phyloP scores from a whole-genome alignment of 2,888 invertebrate genomes.

The Hypomecis atomaria region DNA sequence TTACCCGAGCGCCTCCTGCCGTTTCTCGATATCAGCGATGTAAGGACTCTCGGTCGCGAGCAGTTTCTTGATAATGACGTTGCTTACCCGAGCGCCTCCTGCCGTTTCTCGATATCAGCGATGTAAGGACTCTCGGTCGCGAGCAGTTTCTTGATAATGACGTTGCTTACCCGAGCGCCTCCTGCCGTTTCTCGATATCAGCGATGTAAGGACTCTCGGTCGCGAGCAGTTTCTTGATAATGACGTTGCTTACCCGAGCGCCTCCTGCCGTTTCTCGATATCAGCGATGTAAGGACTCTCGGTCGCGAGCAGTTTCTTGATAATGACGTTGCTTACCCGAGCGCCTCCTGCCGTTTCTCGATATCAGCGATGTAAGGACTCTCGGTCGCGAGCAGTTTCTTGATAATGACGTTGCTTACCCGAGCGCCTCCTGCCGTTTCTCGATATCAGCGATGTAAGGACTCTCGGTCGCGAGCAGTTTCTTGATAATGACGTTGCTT shows the following conservation, averaged over 20 bases:
- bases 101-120: constrained; percentile 92
- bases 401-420: constrained; percentile 83
- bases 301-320: constrained; percentile 91
- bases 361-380: constrained; percentile 94
- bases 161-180: constrained; percentile 90
- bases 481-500: constrained; percentile 79
- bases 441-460: constrained; percentile 94
- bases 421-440: constrained; percentile 92
- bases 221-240: constrained; percentile 90
- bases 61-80: constrained; percentile 86
- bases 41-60: constrained; percentile 94
- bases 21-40: constrained; percentile 92
- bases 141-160: constrained; percentile 88
- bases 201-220: constrained; percentile 93
- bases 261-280: constrained; percentile 93
- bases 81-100: constrained; percentile 92
- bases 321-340: constrained; percentile 86
- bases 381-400: constrained; percentile 93
- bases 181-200: constrained; percentile 94
- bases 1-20: constrained; percentile 94
- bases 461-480: constrained; percentile 93
- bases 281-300: constrained; percentile 94
- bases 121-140: constrained; percentile 94
- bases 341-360: constrained; percentile 92
- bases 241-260: constrained; percentile 87